Evolutionary conservation across 2,888 invertebrate genomes (phyloP), one percentile per base, ranked within the genome.

Genomic region (Tinea pellionella): DNA sequence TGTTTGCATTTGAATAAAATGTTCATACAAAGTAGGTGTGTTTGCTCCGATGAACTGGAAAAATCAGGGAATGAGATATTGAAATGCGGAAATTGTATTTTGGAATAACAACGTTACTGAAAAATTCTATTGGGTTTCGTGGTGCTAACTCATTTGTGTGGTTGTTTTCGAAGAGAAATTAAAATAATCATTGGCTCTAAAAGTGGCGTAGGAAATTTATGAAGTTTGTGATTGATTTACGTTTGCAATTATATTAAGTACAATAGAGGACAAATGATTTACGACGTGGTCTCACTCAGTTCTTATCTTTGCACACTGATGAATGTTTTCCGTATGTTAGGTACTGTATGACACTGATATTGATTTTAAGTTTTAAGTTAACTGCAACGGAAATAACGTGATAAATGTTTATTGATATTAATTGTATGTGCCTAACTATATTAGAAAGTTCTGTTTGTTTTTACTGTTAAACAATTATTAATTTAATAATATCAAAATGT

Each of bases 21-120:
- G 47, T 4, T 47, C 47, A 47, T 47, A 47, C 47, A 47, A 47
- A 47, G 47, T 47, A 47, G 47, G 47, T 15, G 47, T 47, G 41
- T 59, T 18, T 42, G 59, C 42, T 42, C 30, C 51, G 47, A 47
- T 43, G 59, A 47, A 16, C 30, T 47, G 59, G 59, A 59, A 59
- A 59, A 59, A 59, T 29, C 13, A 47, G 43, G 41, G 51, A 59
- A 59, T 59, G 59, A 59, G 59, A 59, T 59, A 59, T 59, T 59
- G 47, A 59, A 59, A 59, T 59, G 29, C 59, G 59, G 59, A 59
- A 59, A 59, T 59, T 59, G 59, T 43, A 29, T 59, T 59, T 42
- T 30, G 59, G 18, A 37, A 59, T 59, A 43, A 59, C 29, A 47
- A 19, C 15, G 57, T 37, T 57, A 18, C 37, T 16, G 19, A 53